Evolutionary conservation across 35 echinoderm and acorn worm genomes (phyloP).

Genomic region (Ptychodera flava): DNA sequence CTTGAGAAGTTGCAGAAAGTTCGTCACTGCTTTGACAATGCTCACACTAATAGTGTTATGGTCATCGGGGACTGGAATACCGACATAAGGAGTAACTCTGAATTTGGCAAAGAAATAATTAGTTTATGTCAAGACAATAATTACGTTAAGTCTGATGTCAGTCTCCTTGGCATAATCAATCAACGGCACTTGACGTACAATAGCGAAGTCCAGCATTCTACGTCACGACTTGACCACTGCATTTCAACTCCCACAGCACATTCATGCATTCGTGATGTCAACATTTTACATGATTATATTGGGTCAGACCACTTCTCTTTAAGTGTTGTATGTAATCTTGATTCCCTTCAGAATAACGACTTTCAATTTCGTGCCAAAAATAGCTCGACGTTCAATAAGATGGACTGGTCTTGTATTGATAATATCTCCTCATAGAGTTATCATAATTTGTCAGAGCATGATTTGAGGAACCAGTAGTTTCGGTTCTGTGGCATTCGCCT

Average conservation of each 20-base stretch:
- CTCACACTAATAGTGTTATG: background rate
- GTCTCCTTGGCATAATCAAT: background rate
- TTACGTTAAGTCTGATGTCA: too few relatives aligned
- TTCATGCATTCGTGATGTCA: background rate
- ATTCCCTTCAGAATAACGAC: background rate
- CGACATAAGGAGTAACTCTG: background rate
- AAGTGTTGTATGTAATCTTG: background rate
- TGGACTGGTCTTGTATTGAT: too few relatives aligned
- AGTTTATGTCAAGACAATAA: background rate
- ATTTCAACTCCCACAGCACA: background rate
- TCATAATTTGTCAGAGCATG: too few relatives aligned
- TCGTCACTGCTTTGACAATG: background rate
- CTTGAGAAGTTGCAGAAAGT: background rate
- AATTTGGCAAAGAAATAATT: background rate
- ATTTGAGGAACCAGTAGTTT: too few relatives aligned
- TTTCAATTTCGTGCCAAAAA: too few relatives aligned
- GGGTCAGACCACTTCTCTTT: background rate
- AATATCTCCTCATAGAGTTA: too few relatives aligned
- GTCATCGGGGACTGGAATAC: background rate
- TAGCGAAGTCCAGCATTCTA: background rate
- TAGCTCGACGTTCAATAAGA: too few relatives aligned
- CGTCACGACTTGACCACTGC: background rate
- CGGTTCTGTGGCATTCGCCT: too few relatives aligned
- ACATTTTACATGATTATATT: background rate
- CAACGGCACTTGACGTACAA: background rate